Percentiles rank a stretch among this genome's conserved stretches.
These are phyloP conservation scores for Zonotrichia leucophrys DNA, from an alignment of 2,113 vertebrate genomes.

Conservation along the genomic window DNA sequence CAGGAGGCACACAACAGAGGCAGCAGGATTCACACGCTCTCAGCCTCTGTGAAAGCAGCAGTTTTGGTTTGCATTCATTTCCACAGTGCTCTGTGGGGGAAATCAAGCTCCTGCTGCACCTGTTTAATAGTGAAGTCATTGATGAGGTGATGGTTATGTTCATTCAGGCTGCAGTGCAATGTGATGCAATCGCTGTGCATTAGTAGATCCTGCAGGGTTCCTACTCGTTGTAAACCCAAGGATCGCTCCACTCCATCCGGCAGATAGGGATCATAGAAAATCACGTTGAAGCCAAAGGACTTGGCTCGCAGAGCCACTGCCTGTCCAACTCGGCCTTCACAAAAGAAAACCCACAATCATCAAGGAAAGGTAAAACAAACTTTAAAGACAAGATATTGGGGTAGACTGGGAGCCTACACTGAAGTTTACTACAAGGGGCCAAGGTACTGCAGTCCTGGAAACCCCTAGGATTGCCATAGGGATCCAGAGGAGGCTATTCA, in stretches of 20 bases:
- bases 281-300: slow-evolving; percentile 89
- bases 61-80: slow-evolving; percentile 56
- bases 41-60: slow-evolving; percentile 60
- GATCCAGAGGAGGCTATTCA: background rate
- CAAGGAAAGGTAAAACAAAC: slow-evolving; percentile 56
- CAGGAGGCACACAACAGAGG: slow-evolving; percentile 44
- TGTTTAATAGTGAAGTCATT: slow-evolving; percentile 95
- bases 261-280: slow-evolving; percentile 91
- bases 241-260: slow-evolving; percentile 89
- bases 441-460: background rate
- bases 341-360: slow-evolving; percentile 63
- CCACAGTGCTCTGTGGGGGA: slow-evolving; percentile 46
- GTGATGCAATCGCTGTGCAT: slow-evolving; percentile 92
- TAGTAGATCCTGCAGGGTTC: slow-evolving; percentile 89
- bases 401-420: slow-evolving; percentile 15
- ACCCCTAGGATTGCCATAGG: background rate
- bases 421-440: background rate
- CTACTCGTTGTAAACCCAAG: slow-evolving; percentile 87
- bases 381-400: slow-evolving; percentile 46
- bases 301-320: slow-evolving; percentile 89
- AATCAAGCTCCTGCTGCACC: slow-evolving; percentile 76
- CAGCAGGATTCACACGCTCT: slow-evolving; percentile 66
- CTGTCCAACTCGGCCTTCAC: slow-evolving; percentile 87
- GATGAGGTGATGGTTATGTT: slow-evolving; percentile 94
- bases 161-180: slow-evolving; percentile 90